phyloP scores from a whole-genome alignment of 2,113 vertebrate genomes.

The Drymodes brunneopygia region DNA sequence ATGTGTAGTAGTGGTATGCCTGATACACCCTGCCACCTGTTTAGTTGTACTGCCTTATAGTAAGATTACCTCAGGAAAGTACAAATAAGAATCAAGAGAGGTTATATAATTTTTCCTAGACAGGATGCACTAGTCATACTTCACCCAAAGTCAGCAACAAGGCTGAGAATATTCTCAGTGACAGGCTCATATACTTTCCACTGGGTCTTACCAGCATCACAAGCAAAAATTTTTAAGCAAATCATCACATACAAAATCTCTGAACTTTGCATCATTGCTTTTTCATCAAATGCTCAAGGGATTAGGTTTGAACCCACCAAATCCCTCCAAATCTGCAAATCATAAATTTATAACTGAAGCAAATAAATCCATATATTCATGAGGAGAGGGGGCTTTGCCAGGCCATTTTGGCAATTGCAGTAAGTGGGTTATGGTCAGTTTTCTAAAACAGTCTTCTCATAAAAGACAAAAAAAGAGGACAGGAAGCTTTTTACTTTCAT shows the following conservation, averaged over 20 bases:
- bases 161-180: neutral
- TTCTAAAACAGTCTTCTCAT: neutral
- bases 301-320: neutral
- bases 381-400: neutral
- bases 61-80: neutral
- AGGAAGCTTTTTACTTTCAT: neutral
- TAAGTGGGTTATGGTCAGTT: neutral
- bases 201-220: neutral
- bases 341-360: conserved; percentile 3
- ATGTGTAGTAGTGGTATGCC: neutral
- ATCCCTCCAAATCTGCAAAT: conserved; percentile 37
- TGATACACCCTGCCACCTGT: neutral
- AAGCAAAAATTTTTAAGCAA: neutral
- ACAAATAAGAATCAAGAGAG: neutral
- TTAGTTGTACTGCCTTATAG: neutral
- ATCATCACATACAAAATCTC: conserved; percentile 4
- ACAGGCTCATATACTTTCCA: neutral
- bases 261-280: conserved; percentile 23
- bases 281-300: conserved; percentile 1
- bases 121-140: neutral
- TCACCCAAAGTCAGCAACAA: neutral
- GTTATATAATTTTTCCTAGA: neutral
- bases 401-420: neutral
- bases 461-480: neutral
- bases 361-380: neutral